phyloP scores from a whole-genome alignment of 2,797 vertebrate genomes.

The Enteromius fasciolatus region DNA sequence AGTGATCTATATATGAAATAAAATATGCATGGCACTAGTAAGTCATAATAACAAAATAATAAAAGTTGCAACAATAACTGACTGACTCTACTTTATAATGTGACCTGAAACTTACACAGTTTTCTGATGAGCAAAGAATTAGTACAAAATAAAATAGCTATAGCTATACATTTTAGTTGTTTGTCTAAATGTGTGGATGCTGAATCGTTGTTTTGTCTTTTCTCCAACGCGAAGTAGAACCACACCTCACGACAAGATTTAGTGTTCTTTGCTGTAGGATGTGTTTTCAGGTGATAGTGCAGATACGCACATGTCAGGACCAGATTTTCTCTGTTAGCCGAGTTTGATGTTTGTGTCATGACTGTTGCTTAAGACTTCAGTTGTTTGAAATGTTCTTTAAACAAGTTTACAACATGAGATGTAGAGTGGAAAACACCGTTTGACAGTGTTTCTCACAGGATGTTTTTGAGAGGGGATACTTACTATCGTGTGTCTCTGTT shows the following conservation, averaged over 20 bases:
- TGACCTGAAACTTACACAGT: neutral
- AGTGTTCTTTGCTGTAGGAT: neutral
- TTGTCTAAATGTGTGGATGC: conserved; percentile 1
- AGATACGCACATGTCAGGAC: conserved; percentile 18
- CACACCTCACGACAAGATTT: conserved; percentile 33
- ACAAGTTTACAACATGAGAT: conserved; percentile 17
- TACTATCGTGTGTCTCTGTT: conserved; percentile 70
- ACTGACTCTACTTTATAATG: neutral
- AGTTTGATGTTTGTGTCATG: conserved; percentile 24
- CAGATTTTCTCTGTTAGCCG: neutral
- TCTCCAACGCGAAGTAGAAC: neutral
- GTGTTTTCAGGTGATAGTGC: conserved; percentile 8
- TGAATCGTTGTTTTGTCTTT: conserved; percentile 30
- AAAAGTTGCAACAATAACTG: neutral
- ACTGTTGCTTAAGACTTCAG: conserved; percentile 36
- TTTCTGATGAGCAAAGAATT: neutral
- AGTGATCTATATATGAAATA: no score
- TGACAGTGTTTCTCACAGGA: conserved; percentile 45
- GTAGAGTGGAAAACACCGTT: conserved; percentile 53
- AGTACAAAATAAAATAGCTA: neutral
- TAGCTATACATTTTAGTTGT: neutral
- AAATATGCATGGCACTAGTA: neutral
- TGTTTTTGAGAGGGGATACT: conserved; percentile 66
- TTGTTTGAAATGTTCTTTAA: conserved; percentile 30
- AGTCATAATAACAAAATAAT: neutral